Evolutionary conservation across 2,113 vertebrate species (phyloP).

Genomic region (Martes martes): DNA sequence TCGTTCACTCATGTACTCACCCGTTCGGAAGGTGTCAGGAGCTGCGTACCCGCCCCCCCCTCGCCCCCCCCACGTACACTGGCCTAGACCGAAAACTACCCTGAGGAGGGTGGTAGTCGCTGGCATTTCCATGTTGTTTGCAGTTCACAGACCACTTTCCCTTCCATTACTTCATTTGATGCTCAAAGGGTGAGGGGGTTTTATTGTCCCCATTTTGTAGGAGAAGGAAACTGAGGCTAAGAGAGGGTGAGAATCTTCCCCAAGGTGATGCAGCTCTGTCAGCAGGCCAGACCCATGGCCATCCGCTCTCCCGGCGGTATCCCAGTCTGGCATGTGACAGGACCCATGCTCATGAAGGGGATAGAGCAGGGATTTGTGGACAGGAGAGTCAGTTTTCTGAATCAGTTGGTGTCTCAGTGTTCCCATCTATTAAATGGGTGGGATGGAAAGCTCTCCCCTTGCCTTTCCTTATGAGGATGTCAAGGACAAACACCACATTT

Average conservation of each 20-base stretch:
- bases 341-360: neutral
- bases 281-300: neutral
- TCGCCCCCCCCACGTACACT: neutral
- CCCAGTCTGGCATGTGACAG: neutral
- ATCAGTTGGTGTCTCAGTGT: neutral
- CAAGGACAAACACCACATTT: neutral
- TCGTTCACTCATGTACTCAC: neutral
- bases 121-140: neutral
- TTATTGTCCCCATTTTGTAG: neutral
- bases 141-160: neutral
- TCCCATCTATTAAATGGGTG: neutral
- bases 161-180: neutral
- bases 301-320: neutral
- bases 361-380: neutral
- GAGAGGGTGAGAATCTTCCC: neutral
- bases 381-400: neutral
- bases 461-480: neutral
- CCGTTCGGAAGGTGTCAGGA: neutral
- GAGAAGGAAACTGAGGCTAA: neutral
- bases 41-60: rapidly evolving
- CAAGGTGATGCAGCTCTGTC: neutral
- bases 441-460: neutral
- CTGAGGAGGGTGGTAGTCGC: neutral
- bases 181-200: neutral
- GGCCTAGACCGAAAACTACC: neutral